Conservation (phyloP, 2,113 vertebrate genomes). For the Paralichthys olivaceus region DNA sequence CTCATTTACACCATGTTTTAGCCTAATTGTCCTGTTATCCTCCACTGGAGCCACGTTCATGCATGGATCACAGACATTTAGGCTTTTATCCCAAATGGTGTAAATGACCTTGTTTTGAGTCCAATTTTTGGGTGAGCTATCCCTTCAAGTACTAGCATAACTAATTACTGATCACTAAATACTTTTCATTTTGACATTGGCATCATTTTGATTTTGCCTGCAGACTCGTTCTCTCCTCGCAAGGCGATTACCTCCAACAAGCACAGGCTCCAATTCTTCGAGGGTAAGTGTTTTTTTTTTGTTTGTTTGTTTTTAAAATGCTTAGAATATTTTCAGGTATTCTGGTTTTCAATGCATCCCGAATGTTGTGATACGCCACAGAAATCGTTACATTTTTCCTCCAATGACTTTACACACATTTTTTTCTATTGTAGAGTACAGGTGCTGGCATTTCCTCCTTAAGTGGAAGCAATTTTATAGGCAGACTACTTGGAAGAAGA, state of each 20-base stretch:
- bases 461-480: constrained; percentile 24
- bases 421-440: constrained; percentile 50
- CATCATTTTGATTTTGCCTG: constrained; percentile 19
- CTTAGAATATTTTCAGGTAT: too few relatives aligned
- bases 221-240: constrained; percentile 62
- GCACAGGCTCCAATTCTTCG: constrained; percentile 35
- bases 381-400: neutral
- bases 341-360: neutral
- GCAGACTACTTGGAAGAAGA: constrained; percentile 46
- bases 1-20: too few relatives aligned
- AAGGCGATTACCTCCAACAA: neutral
- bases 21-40: too few relatives aligned
- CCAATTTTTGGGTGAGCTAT: too few relatives aligned
- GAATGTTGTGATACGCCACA: neutral
- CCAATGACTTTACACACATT: neutral
- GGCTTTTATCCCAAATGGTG: too few relatives aligned
- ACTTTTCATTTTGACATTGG: neutral
- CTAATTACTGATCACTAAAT: neutral
- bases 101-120: too few relatives aligned
- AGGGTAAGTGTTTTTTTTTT: constrained; percentile 40
- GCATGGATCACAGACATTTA: too few relatives aligned
- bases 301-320: too few relatives aligned
- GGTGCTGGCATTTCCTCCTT: constrained; percentile 36
- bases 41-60: too few relatives aligned
- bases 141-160: neutral